These are phyloP conservation scores for Prunella fulvescens DNA, from an alignment of 2,113 vertebrate genomes.

Conservation along the genomic window DNA sequence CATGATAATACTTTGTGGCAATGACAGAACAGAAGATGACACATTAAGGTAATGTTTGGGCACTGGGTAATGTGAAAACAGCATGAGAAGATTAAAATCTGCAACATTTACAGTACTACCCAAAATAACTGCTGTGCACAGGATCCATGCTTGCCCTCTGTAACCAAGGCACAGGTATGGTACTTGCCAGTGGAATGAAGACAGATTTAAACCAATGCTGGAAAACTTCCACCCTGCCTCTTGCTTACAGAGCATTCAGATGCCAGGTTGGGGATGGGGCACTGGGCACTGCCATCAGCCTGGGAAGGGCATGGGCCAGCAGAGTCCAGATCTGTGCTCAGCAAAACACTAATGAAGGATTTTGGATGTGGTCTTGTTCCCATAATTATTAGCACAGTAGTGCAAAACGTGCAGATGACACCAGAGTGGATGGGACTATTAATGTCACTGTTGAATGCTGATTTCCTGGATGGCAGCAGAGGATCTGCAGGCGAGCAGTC, in stretches of 20 bases:
- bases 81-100: background rate
- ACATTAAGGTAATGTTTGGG: constrained; percentile 22
- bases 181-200: background rate
- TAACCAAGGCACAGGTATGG: background rate
- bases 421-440: background rate
- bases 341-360: background rate
- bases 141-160: background rate
- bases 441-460: background rate
- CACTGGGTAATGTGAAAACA: background rate
- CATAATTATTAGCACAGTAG: background rate
- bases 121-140: background rate
- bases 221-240: background rate
- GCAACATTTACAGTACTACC: background rate
- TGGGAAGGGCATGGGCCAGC: background rate
- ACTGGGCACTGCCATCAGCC: background rate
- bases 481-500: background rate
- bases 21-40: background rate
- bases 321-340: background rate
- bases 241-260: background rate
- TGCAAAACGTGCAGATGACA: background rate
- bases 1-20: background rate
- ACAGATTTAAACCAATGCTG: background rate
- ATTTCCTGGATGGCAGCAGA: background rate
- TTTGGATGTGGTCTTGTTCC: background rate
- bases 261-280: background rate